These are phyloP conservation scores for Halictus ligatus DNA, from an alignment of 2,888 invertebrate species.

Conservation along the genomic window DNA sequence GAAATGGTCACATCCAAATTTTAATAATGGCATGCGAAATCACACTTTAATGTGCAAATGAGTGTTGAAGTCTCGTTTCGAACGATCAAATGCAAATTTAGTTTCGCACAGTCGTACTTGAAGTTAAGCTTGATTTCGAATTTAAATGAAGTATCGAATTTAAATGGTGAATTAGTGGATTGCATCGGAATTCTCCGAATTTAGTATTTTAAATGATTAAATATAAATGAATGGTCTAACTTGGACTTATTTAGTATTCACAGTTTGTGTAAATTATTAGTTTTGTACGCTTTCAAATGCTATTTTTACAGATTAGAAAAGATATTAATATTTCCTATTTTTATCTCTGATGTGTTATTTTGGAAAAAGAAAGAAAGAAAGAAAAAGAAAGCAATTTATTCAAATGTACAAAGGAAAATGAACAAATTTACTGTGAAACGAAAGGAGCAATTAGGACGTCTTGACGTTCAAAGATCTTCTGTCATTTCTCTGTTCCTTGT, in stretches of 20 bases:
- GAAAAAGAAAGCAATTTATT: neutral
- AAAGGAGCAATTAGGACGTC: slow-evolving; percentile 26
- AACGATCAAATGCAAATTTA: neutral
- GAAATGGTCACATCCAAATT: neutral
- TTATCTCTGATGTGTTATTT: neutral
- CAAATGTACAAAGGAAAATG: too few species aligned
- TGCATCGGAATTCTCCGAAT: neutral
- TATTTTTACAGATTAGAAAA: neutral
- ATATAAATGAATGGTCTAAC: neutral
- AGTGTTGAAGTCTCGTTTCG: neutral
- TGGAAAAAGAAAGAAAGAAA: too few species aligned
- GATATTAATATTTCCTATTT: neutral
- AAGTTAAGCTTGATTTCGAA: neutral
- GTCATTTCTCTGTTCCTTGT: slow-evolving; percentile 32
- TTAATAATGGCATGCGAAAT: neutral
- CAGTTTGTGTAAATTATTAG: neutral
- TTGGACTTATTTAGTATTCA: neutral
- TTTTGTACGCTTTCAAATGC: neutral
- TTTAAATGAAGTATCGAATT: neutral
- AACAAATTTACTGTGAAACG: slow-evolving; percentile 2
- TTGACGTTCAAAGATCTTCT: slow-evolving; percentile 25
- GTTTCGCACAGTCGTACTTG: neutral
- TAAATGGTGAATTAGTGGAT: neutral
- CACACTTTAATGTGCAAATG: neutral
- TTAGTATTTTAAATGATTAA: neutral